Conservation (phyloP, 2,113 vertebrate genomes). For the Ginglymostoma cirratum region DNA sequence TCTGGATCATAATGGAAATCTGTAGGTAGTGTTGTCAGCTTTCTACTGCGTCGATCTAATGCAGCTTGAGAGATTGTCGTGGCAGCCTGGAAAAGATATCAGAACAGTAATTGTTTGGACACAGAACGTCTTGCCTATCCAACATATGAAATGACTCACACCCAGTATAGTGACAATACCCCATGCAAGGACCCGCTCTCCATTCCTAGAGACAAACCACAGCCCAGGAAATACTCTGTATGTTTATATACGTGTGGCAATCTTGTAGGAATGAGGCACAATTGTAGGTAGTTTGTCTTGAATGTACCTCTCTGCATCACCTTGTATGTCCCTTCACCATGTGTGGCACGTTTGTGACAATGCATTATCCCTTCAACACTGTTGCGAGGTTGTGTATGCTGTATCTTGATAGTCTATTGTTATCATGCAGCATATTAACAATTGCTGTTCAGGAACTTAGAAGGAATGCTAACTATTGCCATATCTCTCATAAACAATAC, state of each 20-base stretch:
- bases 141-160: not conserved
- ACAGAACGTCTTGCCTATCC: not conserved
- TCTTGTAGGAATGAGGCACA: not conserved
- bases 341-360: not conserved
- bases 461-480: not conserved
- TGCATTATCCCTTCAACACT: not conserved
- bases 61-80: slow-evolving; percentile 66
- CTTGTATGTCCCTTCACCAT: too few species aligned
- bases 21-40: slow-evolving; percentile 70
- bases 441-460: not conserved
- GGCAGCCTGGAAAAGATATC: slow-evolving; percentile 57
- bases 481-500: not conserved
- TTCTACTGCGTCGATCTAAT: slow-evolving; percentile 59
- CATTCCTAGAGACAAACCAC: not conserved
- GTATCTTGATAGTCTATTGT: not conserved
- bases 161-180: not conserved
- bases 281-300: not conserved
- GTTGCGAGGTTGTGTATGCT: not conserved
- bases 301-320: not conserved
- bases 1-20: slow-evolving; percentile 77
- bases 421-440: not conserved
- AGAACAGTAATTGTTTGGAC: not conserved
- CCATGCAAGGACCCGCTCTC: not conserved
- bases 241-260: not conserved
- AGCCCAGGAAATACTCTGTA: not conserved